phyloP scores from a whole-genome alignment of 2,113 vertebrate genomes.

The Calypte anna region DNA sequence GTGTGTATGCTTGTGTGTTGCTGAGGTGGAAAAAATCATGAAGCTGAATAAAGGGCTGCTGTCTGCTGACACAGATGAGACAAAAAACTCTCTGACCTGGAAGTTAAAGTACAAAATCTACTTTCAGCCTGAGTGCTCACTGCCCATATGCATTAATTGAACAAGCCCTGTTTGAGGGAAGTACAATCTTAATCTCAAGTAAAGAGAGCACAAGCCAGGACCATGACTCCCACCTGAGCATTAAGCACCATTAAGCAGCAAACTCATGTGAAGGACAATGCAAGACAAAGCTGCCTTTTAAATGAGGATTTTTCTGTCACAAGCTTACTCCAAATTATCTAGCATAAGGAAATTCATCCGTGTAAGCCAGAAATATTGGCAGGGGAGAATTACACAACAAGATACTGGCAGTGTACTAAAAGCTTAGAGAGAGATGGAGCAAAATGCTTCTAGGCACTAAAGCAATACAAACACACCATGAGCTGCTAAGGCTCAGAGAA shows the following conservation, averaged over 20 bases:
- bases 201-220: not conserved
- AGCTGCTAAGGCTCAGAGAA: not conserved
- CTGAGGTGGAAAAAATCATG: not conserved
- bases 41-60: conserved; percentile 19
- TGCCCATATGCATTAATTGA: not conserved
- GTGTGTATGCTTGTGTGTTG: rapidly evolving
- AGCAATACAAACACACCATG: not conserved
- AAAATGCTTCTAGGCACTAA: not conserved
- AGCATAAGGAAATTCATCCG: not conserved
- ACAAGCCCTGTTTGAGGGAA: not conserved
- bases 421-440: not conserved
- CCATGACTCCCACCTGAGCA: not conserved
- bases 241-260: not conserved
- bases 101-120: conserved; percentile 10
- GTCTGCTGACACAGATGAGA: not conserved
- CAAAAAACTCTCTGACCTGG: conserved; percentile 26
- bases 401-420: not conserved
- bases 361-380: not conserved
- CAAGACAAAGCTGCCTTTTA: not conserved
- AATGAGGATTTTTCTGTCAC: not conserved
- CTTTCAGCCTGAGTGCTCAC: not conserved
- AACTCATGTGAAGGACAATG: not conserved
- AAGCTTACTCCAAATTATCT: not conserved
- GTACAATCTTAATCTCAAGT: not conserved
- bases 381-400: not conserved